A percentile compares a stretch with the other conserved stretches of the same genome.
phyloP scores from a whole-genome alignment of 2,113 vertebrate species.

The Xiphophorus couchianus region DNA sequence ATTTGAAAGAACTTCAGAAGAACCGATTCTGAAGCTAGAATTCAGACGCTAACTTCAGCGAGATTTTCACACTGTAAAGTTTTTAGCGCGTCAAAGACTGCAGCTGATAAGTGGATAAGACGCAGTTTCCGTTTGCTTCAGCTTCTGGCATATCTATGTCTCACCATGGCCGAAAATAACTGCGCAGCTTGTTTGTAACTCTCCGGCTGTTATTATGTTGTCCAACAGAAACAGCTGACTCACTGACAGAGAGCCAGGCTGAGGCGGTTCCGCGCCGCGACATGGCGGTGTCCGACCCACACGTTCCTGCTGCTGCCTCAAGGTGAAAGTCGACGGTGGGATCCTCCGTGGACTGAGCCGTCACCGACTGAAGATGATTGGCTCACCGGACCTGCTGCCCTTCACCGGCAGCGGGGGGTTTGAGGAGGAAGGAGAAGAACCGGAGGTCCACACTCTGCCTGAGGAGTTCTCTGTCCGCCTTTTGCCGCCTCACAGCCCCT shows the following conservation, averaged over 20 bases:
- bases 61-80: neutral
- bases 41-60: neutral
- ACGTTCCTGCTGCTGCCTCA: too few species aligned
- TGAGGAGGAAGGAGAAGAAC: conserved; percentile 73
- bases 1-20: too few species aligned
- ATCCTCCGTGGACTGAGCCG: conserved; percentile 18
- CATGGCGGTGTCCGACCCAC: conserved; percentile 11
- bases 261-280: neutral
- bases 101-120: fast-evolving
- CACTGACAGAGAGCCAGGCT: conserved; percentile 16
- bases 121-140: neutral
- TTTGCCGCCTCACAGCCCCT: conserved; percentile 83
- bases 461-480: conserved; percentile 90
- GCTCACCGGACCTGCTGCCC: conserved; percentile 93
- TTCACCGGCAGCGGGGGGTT: conserved; percentile 89
- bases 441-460: conserved; percentile 75
- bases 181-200: conserved; percentile 27
- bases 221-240: conserved; percentile 55
- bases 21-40: neutral
- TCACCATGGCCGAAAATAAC: neutral
- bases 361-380: conserved; percentile 85
- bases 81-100: neutral
- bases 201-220: neutral
- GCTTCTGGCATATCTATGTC: neutral
- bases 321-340: too few species aligned